Evolutionary conservation across 2,797 vertebrate genomes (phyloP).

Genomic region (Huso huso): DNA sequence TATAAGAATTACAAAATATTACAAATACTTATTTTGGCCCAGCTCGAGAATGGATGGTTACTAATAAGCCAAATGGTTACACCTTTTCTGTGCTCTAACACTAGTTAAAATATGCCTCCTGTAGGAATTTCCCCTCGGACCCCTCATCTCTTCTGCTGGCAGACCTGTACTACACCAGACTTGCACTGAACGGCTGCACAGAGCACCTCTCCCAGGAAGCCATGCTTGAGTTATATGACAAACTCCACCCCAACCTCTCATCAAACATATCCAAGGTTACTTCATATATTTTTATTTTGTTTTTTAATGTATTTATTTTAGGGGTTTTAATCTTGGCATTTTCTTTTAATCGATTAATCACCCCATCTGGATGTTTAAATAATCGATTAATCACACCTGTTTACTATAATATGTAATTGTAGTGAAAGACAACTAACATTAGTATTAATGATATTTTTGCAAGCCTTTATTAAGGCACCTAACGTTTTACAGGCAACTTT

Average conservation of each 20-base stretch:
- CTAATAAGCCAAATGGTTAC: too few species aligned
- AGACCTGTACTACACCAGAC: constrained; percentile 84
- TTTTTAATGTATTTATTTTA: too few species aligned
- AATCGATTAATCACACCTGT: too few species aligned
- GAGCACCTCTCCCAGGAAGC: constrained; percentile 68
- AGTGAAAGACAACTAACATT: neutral
- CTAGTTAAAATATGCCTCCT: constrained; percentile 13
- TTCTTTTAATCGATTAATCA: too few species aligned
- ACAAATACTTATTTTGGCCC: too few species aligned
- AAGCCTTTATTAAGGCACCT: neutral
- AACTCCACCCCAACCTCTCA: constrained; percentile 78
- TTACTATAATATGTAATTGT: too few species aligned
- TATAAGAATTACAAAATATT: too few species aligned
- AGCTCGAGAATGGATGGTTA: too few species aligned
- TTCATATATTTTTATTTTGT: neutral
- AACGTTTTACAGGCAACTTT: too few species aligned
- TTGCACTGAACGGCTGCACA: constrained; percentile 73
- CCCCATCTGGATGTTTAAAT: too few species aligned
- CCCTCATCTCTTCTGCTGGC: constrained; percentile 73
- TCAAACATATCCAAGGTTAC: constrained; percentile 78
- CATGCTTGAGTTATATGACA: constrained; percentile 68
- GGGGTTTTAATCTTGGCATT: too few species aligned
- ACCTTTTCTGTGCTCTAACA: too few species aligned
- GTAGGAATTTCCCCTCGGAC: constrained; percentile 73
- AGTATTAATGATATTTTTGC: neutral